Evolutionary conservation across 2,113 vertebrate species (phyloP).

Genomic region (Turdus rufiventris): DNA sequence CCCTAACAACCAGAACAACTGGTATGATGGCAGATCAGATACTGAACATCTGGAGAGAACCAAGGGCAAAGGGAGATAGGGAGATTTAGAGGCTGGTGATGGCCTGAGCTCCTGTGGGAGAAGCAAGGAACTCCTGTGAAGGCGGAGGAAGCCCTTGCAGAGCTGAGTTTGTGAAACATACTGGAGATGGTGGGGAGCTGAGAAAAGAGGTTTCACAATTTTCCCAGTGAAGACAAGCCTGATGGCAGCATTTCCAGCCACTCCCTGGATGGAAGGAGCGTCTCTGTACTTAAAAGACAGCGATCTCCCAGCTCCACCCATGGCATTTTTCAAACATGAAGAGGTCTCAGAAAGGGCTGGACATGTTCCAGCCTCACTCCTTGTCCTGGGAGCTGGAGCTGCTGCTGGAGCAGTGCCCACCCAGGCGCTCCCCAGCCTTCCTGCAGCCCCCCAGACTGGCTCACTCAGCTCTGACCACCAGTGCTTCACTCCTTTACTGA

Average conservation of each 20-base stretch:
- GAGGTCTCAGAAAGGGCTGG: too few relatives aligned
- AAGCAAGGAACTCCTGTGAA: rapidly evolving
- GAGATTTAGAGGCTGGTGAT: neutral
- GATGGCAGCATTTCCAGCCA: neutral
- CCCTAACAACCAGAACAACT: neutral
- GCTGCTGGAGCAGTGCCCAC: neutral
- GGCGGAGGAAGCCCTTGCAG: neutral
- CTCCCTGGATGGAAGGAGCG: neutral
- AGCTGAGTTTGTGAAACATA: neutral
- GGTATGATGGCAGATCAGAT: neutral
- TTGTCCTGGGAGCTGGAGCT: neutral
- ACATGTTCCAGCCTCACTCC: neutral
- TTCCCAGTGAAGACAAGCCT: neutral
- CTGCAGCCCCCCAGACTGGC: rapidly evolving
- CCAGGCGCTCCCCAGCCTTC: neutral
- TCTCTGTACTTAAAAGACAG: neutral
- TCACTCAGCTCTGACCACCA: neutral
- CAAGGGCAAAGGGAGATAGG: too few relatives aligned
- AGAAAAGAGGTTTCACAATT: neutral
- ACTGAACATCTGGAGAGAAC: neutral
- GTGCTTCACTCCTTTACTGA: neutral
- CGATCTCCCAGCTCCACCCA: neutral
- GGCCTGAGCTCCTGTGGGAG: neutral
- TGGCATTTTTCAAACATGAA: neutral
- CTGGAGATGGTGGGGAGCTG: neutral